Percentiles rank a stretch among this genome's conserved stretches.
Evolutionary conservation across 2,888 invertebrate species (phyloP).

Genomic region (Alviniconcha strummeri): DNA sequence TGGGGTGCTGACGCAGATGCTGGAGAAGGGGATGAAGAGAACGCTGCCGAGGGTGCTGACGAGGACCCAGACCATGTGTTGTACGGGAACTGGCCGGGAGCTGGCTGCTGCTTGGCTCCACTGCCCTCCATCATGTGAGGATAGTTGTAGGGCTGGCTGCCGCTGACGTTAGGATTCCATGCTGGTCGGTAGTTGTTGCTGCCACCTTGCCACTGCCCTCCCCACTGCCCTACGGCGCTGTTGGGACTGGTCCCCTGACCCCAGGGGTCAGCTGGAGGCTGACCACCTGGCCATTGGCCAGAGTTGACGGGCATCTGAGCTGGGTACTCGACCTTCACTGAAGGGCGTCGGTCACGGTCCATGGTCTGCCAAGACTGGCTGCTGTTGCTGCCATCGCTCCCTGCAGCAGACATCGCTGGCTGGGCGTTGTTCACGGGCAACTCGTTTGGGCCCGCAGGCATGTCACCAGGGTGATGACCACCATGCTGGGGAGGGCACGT

Average conservation of each 20-base stretch:
- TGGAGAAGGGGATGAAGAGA: background rate
- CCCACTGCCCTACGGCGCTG: background rate
- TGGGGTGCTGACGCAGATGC: constrained; percentile 3
- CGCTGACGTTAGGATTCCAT: background rate
- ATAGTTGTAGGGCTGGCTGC: constrained; percentile 2
- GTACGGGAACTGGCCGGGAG: background rate
- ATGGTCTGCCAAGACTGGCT: constrained; percentile 15
- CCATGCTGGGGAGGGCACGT: too few species aligned
- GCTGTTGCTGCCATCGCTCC: background rate
- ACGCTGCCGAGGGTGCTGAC: background rate
- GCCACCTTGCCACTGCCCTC: constrained; percentile 6
- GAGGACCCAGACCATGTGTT: background rate
- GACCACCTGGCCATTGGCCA: background rate
- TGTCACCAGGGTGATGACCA: too few species aligned
- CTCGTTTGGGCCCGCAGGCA: too few species aligned
- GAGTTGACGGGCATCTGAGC: background rate
- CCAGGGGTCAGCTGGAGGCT: background rate
- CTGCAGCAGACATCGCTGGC: too few species aligned
- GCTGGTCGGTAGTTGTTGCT: background rate
- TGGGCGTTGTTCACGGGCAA: too few species aligned
- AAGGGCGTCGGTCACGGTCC: constrained; percentile 21
- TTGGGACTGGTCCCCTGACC: background rate
- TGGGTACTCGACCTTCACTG: constrained; percentile 22
- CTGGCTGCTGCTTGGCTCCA: background rate
- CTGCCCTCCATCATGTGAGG: background rate